These are phyloP conservation scores for Scortum barcoo DNA, from an alignment of 2,113 vertebrate genomes.

Conservation along the genomic window DNA sequence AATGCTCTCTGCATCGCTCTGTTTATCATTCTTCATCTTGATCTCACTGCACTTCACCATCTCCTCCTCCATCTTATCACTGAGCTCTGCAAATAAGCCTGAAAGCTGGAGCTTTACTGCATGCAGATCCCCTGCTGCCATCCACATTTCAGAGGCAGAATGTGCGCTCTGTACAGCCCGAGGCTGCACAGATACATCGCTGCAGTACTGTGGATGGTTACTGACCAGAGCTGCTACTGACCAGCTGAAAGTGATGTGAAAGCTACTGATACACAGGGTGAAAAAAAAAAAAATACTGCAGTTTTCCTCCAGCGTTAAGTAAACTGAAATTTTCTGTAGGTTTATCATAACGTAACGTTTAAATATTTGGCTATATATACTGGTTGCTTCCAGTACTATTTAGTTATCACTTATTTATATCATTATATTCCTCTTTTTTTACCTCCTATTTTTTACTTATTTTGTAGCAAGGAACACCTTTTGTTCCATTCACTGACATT, in stretches of 20 bases:
- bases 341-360: background rate
- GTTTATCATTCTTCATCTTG: constrained; percentile 23
- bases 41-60: constrained; percentile 30
- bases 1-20: background rate
- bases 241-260: constrained; percentile 34
- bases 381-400: background rate
- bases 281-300: background rate
- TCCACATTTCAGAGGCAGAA: constrained; percentile 40
- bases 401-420: background rate
- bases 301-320: background rate
- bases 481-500: too few species aligned
- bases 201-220: constrained; percentile 23
- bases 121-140: constrained; percentile 69
- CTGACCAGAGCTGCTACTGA: constrained; percentile 35
- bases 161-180: constrained; percentile 21
- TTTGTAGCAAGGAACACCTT: background rate
- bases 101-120: constrained; percentile 58
- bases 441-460: background rate
- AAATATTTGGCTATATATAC: background rate
- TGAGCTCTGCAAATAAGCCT: constrained; percentile 67
- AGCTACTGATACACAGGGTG: background rate
- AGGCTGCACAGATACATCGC: constrained; percentile 51
- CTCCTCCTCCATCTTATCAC: constrained; percentile 51
- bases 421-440: background rate
- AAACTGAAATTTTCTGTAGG: background rate